Base-by-base conservation (phyloP, 1,140 invertebrate species). In the Zaprionus gabonicus region DNA sequence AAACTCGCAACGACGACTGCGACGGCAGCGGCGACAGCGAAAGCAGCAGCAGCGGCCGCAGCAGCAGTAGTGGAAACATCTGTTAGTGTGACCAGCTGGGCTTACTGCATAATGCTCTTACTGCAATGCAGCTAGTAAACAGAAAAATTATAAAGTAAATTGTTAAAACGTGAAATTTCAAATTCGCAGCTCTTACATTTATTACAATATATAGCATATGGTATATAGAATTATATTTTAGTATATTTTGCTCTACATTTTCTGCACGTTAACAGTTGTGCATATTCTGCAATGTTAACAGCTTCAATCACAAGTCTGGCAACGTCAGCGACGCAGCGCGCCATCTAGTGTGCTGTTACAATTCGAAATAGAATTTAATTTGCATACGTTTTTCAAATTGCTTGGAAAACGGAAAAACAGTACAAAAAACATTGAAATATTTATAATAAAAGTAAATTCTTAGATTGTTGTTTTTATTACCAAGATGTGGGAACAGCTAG, bases 401-500 rank as follows among this genome's bases (percentile, higher is more conserved):
- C 36, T 57, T 4, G n/a, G 12, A 36, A 17, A 17, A 17, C 41
- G 2, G n/a, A 46, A 17, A 46, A 51, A 13, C 20, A 51, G 3
- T 51, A 12, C 1, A 9, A 27, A 20, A 41, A 13, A 66, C 1
- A 15, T 31, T 27, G 12, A 31, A 17, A n/a, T 13, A 53, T 25
- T 53, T 38, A 5, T 13, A 23, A 25, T 23, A 23, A 23, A 51
- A 6, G 23, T 25, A 51, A 23, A 23, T 23, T 46, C 15, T 46
- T 46, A n/a, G 15, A 31, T 68, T 28, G 38, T 31, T 12, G 17
- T 27, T 62, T 71, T 71, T 10, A 28, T 4, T 68, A 23, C 25
- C 9, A 75, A 66, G 53, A 92, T 92, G 91, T 92, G 91, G 91
- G 77, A 91, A 25, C 46, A 92, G 49, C 41, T 92, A 23, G 91